Evolutionary conservation across 2,797 vertebrate species (phyloP).

Genomic region (Dendrocincla fuliginosa): DNA sequence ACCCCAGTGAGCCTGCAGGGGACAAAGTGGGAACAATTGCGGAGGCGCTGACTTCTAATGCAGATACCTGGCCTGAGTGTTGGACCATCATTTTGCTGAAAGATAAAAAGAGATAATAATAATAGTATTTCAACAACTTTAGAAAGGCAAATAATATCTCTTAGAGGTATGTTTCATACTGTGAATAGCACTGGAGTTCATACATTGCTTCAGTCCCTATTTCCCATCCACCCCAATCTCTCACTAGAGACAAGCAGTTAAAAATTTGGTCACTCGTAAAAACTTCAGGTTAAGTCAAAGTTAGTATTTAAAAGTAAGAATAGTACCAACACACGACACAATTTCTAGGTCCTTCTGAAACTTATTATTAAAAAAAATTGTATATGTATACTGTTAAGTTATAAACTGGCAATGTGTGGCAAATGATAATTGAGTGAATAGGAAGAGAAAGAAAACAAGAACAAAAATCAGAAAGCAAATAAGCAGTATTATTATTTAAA

Average conservation of each 20-base stretch:
- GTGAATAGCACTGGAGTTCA: background rate
- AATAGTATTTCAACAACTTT: slow-evolving; percentile 6
- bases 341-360: slow-evolving; percentile 18
- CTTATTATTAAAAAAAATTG: background rate
- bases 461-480: background rate
- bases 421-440: background rate
- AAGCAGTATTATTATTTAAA: background rate
- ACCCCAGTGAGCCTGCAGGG: slow-evolving; percentile 87
- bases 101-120: slow-evolving; percentile 49
- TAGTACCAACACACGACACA: background rate
- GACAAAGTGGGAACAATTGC: slow-evolving; percentile 94
- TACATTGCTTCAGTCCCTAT: background rate
- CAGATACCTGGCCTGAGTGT: slow-evolving; percentile 86
- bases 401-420: background rate
- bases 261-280: background rate
- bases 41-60: slow-evolving; percentile 91
- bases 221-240: background rate
- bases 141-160: background rate
- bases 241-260: background rate
- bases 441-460: background rate
- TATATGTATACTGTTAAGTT: background rate
- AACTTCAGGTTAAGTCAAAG: background rate
- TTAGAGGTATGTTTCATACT: background rate
- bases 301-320: background rate
- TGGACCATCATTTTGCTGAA: slow-evolving; percentile 96